These are phyloP conservation scores for Myoxocephalus aenaeus DNA, from an alignment of 2,797 vertebrate species.

Conservation along the genomic window DNA sequence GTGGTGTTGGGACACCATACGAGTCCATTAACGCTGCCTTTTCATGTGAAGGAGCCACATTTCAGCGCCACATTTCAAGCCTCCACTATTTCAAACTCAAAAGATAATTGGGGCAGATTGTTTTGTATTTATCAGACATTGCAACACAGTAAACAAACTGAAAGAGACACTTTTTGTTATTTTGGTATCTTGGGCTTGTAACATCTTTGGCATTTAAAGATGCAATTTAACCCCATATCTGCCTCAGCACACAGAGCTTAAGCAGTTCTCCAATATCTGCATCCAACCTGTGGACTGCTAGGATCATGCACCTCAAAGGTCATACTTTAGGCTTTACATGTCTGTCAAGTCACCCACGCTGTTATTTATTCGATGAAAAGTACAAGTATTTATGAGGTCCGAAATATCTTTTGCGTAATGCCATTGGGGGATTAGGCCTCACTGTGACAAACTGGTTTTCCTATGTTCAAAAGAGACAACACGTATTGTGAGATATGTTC, in stretches of 20 bases:
- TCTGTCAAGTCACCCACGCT: conserved; percentile 16
- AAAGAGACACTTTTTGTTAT: conserved; percentile 12
- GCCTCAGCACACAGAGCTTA: conserved; percentile 31
- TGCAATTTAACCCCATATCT: conserved; percentile 39
- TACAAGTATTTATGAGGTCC: background rate
- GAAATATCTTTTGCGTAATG: conserved; percentile 16
- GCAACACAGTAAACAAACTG: conserved; percentile 7
- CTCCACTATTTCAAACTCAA: background rate
- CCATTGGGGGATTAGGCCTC: conserved; percentile 6
- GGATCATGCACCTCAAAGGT: conserved; percentile 24
- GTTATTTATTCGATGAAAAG: conserved; percentile 12
- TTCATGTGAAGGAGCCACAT: background rate
- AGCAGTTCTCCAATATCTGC: conserved; percentile 35
- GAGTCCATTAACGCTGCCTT: background rate
- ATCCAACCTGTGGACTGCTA: conserved; percentile 2
- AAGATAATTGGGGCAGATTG: background rate
- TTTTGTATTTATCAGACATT: background rate
- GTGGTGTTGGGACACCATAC: background rate
- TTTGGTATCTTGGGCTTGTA: conserved; percentile 27
- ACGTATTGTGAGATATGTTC: conserved; percentile 11
- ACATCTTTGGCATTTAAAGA: conserved; percentile 47
- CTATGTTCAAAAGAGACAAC: conserved; percentile 21
- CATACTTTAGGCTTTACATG: conserved; percentile 7
- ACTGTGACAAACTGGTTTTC: conserved; percentile 38
- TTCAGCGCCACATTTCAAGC: conserved; percentile 1